Base-by-base conservation (phyloP, 2,888 invertebrate species). In the Saturnia japonica region DNA sequence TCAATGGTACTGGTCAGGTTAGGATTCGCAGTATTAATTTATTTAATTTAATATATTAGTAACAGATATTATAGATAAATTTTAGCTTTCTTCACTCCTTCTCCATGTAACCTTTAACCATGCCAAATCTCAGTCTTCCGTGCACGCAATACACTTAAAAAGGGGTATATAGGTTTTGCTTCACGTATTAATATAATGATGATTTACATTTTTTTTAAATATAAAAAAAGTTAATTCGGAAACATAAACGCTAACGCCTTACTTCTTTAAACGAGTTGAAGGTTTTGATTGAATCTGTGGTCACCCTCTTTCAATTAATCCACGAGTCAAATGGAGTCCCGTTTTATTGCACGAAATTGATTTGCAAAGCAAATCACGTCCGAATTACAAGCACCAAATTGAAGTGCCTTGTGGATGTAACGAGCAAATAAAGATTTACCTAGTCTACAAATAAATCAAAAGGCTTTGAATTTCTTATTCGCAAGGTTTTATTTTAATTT, bases 221-320 rank as follows among this genome's bases (percentile, higher is more conserved):
- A 34, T 34, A 34, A 34, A 22, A 40, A n/a, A 43, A 43, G n/a
- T n/a, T 40, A 34, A 45, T 14, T 34, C 25, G 9, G 2, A 62
- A 16, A 34, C 0, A 12, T 42, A 45, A 47, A 19, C 79, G 78
- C 76, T 72, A 25, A 19, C 6, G 66, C 72, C 74, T 75, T 43
- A 68, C 72, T 22, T 68, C 74, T 77, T n/a, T 76, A 66, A 45
- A 9, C 68, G 69, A 73, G 72, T 75, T 72, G 75, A 76, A 81
- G 34, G 40, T 6, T 40, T 64, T 82, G 81, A 82, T 82, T 80
- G 79, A 84, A 81, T 85, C 83, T 80, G 78, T 78, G 85, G 87
- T 84, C 82, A 85, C 82, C 82, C 84, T 85, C 82, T 83, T 83
- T 85, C 85, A 87, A 88, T 88, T 88, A 89, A 87, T 86, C 79